A percentile compares a stretch with the other conserved stretches of the same genome.
These are phyloP conservation scores for Oreochromis grahami DNA, from an alignment of 2,797 vertebrate species.

Conservation along the genomic window DNA sequence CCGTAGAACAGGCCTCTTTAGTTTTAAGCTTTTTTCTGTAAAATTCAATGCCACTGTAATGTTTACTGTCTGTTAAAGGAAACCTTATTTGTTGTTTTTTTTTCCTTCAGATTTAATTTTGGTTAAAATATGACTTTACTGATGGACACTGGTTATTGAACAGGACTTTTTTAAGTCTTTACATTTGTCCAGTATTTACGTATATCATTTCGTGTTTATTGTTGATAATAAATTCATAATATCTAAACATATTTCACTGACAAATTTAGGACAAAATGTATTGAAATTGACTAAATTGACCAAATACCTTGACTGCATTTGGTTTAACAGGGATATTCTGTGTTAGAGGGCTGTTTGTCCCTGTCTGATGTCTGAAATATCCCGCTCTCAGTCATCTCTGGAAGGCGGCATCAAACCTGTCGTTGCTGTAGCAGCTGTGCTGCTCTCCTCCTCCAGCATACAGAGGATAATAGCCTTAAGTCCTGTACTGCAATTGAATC, in stretches of 20 bases:
- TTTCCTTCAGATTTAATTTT: not conserved
- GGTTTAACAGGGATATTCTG: not conserved
- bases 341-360: not conserved
- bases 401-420: slow-evolving; percentile 17
- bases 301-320: not conserved
- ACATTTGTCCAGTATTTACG: not conserved
- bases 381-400: not conserved
- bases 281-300: not conserved
- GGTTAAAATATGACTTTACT: not conserved
- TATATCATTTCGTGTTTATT: not conserved
- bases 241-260: not conserved
- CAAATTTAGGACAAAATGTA: not conserved
- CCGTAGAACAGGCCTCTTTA: not conserved
- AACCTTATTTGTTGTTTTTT: not conserved
- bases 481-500: slow-evolving; percentile 73
- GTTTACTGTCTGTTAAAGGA: not conserved
- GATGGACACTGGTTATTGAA: not conserved
- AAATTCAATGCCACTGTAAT: not conserved
- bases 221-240: not conserved
- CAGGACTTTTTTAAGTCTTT: not conserved
- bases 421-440: slow-evolving; percentile 48
- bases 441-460: slow-evolving; percentile 24
- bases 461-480: slow-evolving; percentile 64
- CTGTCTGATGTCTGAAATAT: not conserved
- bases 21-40: not conserved